A percentile compares a stretch with the other conserved stretches of the same genome.
phyloP scores from a whole-genome alignment of 2,888 invertebrate genomes.

The Drosophila paracracens region DNA sequence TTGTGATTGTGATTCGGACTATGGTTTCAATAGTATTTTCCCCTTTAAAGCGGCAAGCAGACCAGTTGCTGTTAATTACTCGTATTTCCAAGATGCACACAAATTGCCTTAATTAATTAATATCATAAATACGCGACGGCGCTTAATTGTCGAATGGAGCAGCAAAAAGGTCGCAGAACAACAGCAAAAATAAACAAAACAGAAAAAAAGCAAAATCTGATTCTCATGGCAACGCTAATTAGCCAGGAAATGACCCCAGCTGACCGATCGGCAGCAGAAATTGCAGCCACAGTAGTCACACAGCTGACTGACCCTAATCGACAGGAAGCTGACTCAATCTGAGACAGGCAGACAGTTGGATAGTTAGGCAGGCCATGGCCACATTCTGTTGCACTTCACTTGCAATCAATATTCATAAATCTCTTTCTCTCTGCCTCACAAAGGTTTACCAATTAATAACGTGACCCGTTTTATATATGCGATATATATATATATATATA shows the following conservation, averaged over 20 bases:
- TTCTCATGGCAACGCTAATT: slow-evolving; percentile 77
- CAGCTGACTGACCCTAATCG: slow-evolving; percentile 79
- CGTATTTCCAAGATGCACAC: slow-evolving; percentile 63
- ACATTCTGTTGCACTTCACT: slow-evolving; percentile 65
- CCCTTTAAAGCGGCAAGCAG: slow-evolving; percentile 16
- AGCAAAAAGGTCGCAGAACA: slow-evolving; percentile 22
- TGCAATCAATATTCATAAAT: slow-evolving; percentile 81
- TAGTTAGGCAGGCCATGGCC: slow-evolving; percentile 43
- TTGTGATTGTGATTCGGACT: slow-evolving; percentile 5
- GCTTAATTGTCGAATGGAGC: slow-evolving; percentile 70
- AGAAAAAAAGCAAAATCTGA: slow-evolving; percentile 20
- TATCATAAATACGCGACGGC: slow-evolving; percentile 79
- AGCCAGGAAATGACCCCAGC: slow-evolving; percentile 84
- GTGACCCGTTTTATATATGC: slow-evolving; percentile 73
- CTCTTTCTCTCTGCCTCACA: slow-evolving; percentile 40
- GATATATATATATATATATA: background rate
- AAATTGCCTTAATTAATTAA: slow-evolving; percentile 80
- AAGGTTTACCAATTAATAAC: slow-evolving; percentile 80
- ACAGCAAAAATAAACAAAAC: slow-evolving; percentile 29
- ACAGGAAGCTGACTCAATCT: slow-evolving; percentile 81
- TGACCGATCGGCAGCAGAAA: slow-evolving; percentile 63
- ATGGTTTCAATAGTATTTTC: slow-evolving; percentile 7
- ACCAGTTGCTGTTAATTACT: slow-evolving; percentile 28
- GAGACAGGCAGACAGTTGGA: slow-evolving; percentile 13
- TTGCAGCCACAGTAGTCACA: slow-evolving; percentile 46